phyloP scores from a whole-genome alignment of 2,888 invertebrate species.

The Parnassius orleans region DNA sequence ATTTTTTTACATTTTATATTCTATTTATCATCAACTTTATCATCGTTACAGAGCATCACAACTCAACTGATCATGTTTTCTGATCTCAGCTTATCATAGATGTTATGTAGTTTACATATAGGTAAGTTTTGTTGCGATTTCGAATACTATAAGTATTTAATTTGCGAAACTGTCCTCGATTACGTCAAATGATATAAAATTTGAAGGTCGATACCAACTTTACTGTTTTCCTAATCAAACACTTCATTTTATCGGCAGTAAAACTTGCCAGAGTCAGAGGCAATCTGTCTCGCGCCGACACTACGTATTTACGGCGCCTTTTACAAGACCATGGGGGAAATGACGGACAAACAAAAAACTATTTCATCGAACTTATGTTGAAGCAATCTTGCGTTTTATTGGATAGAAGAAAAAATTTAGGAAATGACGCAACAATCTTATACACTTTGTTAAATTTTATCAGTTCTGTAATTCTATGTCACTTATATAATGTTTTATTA shows the following conservation, averaged over 20 bases:
- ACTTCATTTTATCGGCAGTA: constrained; percentile 41
- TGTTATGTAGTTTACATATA: too few species aligned
- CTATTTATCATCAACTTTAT: too few species aligned
- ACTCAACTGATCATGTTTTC: too few species aligned
- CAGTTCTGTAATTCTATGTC: too few species aligned
- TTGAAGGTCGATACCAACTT: background rate
- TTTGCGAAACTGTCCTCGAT: background rate
- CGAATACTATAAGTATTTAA: too few species aligned
- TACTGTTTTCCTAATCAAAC: constrained; percentile 10
- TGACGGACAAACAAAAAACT: constrained; percentile 13
- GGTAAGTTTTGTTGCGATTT: too few species aligned
- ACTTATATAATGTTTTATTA: too few species aligned
- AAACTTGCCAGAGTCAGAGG: constrained; percentile 36
- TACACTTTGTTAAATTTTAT: too few species aligned
- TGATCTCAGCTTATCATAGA: too few species aligned
- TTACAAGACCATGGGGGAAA: constrained; percentile 46
- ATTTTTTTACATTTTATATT: too few species aligned
- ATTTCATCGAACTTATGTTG: constrained; percentile 17
- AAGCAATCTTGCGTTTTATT: constrained; percentile 17
- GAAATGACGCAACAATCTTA: too few species aligned
- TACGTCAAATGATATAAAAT: background rate
- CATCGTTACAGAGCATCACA: too few species aligned
- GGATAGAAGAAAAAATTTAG: constrained; percentile 8
- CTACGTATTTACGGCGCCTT: constrained; percentile 4
- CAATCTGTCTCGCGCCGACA: constrained; percentile 38